phyloP scores from a whole-genome alignment of 2,888 invertebrate species.

The Lymantria monacha region DNA sequence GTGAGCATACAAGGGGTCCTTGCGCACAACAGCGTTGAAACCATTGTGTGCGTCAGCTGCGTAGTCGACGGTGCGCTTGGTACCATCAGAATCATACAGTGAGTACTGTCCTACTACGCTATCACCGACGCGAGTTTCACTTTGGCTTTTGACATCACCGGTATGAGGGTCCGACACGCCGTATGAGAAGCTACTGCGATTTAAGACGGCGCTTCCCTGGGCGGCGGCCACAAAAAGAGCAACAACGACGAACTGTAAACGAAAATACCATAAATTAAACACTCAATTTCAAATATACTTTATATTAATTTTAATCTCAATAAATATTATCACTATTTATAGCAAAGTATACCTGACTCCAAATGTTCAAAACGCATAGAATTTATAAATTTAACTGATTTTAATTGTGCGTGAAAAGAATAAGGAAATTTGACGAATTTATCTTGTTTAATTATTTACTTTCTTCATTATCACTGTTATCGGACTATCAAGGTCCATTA shows the following conservation, averaged over 20 bases:
- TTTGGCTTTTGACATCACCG: conserved; percentile 77
- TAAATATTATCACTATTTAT: too few species aligned
- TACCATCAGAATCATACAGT: conserved; percentile 81
- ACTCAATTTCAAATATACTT: too few species aligned
- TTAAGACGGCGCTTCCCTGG: conserved; percentile 54
- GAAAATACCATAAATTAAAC: not conserved
- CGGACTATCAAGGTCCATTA: too few species aligned
- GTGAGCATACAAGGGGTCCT: conserved; percentile 22
- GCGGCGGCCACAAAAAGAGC: conserved; percentile 72
- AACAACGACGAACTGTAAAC: conserved; percentile 69
- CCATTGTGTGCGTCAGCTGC: conserved; percentile 71
- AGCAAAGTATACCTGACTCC: too few species aligned
- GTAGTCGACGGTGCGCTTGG: conserved; percentile 83
- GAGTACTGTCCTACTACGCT: conserved; percentile 79
- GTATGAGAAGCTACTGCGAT: conserved; percentile 68
- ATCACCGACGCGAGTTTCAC: conserved; percentile 83
- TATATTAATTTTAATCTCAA: too few species aligned
- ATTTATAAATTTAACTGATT: too few species aligned
- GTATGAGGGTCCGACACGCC: conserved; percentile 69
- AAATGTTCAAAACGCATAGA: too few species aligned
- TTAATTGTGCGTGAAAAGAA: too few species aligned
- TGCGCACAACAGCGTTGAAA: conserved; percentile 79
- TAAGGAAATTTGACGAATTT: too few species aligned
- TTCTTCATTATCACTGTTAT: too few species aligned
- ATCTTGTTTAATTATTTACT: too few species aligned